These are phyloP conservation scores for Drosophila yooni DNA, from an alignment of 2,888 invertebrate species.

Conservation along the genomic window DNA sequence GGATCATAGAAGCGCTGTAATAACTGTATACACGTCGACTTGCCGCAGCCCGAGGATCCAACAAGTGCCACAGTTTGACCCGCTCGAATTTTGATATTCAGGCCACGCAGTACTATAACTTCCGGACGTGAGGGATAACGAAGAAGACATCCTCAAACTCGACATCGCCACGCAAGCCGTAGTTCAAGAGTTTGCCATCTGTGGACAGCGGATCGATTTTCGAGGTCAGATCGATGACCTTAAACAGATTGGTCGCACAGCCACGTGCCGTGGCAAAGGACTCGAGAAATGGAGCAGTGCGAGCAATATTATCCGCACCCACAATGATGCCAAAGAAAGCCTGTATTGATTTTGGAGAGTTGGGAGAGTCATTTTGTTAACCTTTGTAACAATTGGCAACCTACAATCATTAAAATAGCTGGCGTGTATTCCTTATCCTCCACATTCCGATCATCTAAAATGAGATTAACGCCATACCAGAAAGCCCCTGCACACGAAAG, in stretches of 20 bases:
- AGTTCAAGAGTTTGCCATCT: constrained; percentile 87
- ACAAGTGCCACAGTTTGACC: constrained; percentile 91
- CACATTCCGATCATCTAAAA: constrained; percentile 88
- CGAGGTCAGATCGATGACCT: constrained; percentile 91
- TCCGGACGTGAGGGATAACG: constrained; percentile 92
- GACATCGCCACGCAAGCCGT: constrained; percentile 88
- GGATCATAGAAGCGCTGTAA: constrained; percentile 92
- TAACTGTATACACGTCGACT: constrained; percentile 92
- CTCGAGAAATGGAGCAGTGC: constrained; percentile 91
- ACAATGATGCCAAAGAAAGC: constrained; percentile 91
- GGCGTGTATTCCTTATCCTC: constrained; percentile 88
- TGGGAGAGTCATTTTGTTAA: background rate
- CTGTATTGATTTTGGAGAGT: constrained; percentile 38
- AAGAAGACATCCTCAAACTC: constrained; percentile 89
- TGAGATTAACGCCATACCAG: constrained; percentile 92
- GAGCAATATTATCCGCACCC: constrained; percentile 92
- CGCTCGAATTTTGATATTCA: constrained; percentile 88
- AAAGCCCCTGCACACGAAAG: constrained; percentile 91
- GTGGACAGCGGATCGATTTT: constrained; percentile 90
- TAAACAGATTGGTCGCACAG: constrained; percentile 90
- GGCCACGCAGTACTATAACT: constrained; percentile 89
- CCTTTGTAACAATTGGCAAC: constrained; percentile 59
- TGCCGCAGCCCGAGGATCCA: constrained; percentile 92
- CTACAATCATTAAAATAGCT: constrained; percentile 90
- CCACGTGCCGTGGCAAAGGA: constrained; percentile 90